Conservation (phyloP, 2,797 vertebrate species). For the Arctocebus calabarensis region DNA sequence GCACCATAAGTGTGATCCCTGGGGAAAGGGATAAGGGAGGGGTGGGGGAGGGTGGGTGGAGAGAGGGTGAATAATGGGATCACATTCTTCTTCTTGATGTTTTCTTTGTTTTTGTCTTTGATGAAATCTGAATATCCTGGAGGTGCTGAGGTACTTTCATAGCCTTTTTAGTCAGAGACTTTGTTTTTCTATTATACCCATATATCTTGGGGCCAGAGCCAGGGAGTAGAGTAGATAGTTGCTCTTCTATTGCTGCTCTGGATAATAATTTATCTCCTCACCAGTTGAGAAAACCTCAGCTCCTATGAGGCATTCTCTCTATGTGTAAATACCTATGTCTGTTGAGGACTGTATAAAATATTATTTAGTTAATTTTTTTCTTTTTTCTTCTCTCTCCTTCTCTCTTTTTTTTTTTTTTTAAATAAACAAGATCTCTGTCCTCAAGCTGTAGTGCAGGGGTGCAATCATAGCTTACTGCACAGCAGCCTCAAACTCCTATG, state of each 20-base stretch:
- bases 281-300: slow-evolving; percentile 8
- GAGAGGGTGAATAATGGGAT: too few species aligned
- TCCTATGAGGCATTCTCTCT: slow-evolving; percentile 10
- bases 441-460: neutral
- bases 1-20: too few species aligned
- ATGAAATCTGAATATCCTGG: neutral
- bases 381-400: neutral
- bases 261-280: neutral
- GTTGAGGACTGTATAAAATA: neutral
- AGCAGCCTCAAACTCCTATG: neutral
- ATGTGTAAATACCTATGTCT: neutral
- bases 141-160: neutral
- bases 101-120: slow-evolving; percentile 31
- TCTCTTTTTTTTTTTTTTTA: neutral
- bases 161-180: neutral
- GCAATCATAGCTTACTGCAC: neutral
- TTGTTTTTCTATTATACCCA: neutral
- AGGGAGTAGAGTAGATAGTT: neutral
- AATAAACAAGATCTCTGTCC: neutral
- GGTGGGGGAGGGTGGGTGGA: too few species aligned
- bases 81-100: slow-evolving; percentile 2
- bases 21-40: too few species aligned
- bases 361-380: slow-evolving; percentile 10
- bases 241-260: neutral
- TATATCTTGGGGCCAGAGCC: neutral